Evolutionary conservation across 1,140 invertebrate species (phyloP).

Genomic region (Venustaconcha ellipsiformis): DNA sequence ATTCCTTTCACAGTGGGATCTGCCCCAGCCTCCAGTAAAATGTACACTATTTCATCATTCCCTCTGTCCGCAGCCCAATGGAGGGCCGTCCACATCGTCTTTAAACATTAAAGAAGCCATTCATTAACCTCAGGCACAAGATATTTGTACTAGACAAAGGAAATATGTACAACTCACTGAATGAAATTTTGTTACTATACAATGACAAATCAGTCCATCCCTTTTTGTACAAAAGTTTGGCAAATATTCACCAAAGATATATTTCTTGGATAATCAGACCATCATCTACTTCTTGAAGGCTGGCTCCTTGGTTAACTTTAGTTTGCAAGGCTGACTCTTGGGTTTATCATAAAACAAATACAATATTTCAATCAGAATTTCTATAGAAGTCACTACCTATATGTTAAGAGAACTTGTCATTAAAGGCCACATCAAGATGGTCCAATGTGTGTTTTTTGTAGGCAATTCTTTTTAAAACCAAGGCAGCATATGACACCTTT

Average conservation of each 20-base stretch:
- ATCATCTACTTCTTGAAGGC: background rate
- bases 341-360: too few species aligned
- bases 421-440: too few species aligned
- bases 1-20: conserved; percentile 53
- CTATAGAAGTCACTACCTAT: too few species aligned
- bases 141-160: background rate
- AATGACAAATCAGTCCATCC: background rate
- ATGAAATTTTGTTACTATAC: background rate
- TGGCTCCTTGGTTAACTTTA: background rate
- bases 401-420: too few species aligned
- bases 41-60: conserved; percentile 60
- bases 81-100: conserved; percentile 68
- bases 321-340: too few species aligned
- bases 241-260: too few species aligned
- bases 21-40: conserved; percentile 56
- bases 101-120: conserved; percentile 24
- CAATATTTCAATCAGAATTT: too few species aligned
- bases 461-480: too few species aligned
- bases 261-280: background rate
- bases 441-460: too few species aligned
- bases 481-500: too few species aligned
- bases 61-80: conserved; percentile 68
- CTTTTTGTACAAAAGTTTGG: too few species aligned
- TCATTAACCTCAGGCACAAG: background rate
- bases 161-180: background rate